Evolutionary conservation across 1,140 invertebrate genomes (phyloP), one percentile per base, ranked within the genome.

Genomic region (Episyrphus balteatus): DNA sequence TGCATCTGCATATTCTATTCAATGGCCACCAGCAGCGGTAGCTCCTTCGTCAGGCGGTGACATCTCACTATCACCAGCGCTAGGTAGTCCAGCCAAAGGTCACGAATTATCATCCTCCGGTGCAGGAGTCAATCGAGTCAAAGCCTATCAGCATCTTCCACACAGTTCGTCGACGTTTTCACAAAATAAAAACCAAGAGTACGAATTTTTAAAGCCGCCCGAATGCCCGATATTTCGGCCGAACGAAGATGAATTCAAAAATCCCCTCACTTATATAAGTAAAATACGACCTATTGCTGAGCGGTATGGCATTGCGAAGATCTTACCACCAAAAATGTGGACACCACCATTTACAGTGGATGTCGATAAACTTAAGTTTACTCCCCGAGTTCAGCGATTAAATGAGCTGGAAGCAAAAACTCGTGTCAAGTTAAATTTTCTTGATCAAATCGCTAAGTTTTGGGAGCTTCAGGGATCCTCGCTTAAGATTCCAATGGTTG

Each of bases 291-390:
- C 84, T 47, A 75, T 83, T 51, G 90, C 86, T 5, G 88, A 92
- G 74, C 82, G 86, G 70, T 83, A 79, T 59, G 90, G 90, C 53
- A 91, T 94, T 65, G 89, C 88, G 72, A 92, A 92, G 77, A 92
- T 94, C 58, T 86, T 84, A 71, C 90, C 89, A 55, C 90, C 90
- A 49, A 73, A 80, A 21, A 85, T 90, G 60, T 97, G 92, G 91
- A 88, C 92, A 66, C 92, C 92, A 44, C 92, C 93, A 18, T 98
- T 97, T 76, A 89, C 88, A 19, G 90, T 97, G 33, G 88, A 97
- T 73, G 88, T 94, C 17, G 89, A 96, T 62, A 87, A 86, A 59
- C 86, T 96, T 61, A 82, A 84, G 66, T 98, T 98, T 73, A 89
- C 84, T 34, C 92, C 93, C 21, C 76, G 93, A 57, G 87, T 97